phyloP scores from a whole-genome alignment of 1,140 invertebrate species.

The Teleopsis dalmanni region DNA sequence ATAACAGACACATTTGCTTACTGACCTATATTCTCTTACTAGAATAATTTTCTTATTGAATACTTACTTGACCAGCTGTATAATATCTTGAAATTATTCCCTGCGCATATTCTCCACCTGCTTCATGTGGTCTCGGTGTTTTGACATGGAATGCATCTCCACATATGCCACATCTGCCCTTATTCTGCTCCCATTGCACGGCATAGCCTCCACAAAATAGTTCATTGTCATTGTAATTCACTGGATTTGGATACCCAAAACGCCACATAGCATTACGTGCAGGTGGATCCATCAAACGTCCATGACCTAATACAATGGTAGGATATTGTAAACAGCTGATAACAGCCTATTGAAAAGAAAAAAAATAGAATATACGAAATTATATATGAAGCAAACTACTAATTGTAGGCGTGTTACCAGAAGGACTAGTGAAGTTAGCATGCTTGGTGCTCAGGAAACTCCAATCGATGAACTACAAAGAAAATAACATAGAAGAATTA shows the following conservation, averaged over 20 bases:
- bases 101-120: conserved; percentile 76
- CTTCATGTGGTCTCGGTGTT: conserved; percentile 74
- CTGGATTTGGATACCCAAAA: conserved; percentile 83
- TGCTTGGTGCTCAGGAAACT: too few relatives aligned
- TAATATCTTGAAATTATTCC: conserved; percentile 77
- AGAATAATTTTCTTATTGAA: too few relatives aligned
- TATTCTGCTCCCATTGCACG: conserved; percentile 79
- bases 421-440: neutral
- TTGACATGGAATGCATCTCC: conserved; percentile 73
- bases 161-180: conserved; percentile 79
- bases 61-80: conserved; percentile 64
- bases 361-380: neutral
- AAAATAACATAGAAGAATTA: too few relatives aligned
- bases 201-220: conserved; percentile 74
- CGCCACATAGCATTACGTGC: conserved; percentile 89
- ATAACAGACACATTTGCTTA: too few relatives aligned
- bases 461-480: too few relatives aligned
- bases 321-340: conserved; percentile 6
- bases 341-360: neutral
- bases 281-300: conserved; percentile 80
- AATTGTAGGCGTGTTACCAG: neutral
- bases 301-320: conserved; percentile 57
- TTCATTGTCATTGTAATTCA: conserved; percentile 91
- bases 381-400: neutral
- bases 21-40: too few relatives aligned